Conservation (phyloP, 92 coral and sea anemone genomes). For the Hydrozoanthus gracilis region DNA sequence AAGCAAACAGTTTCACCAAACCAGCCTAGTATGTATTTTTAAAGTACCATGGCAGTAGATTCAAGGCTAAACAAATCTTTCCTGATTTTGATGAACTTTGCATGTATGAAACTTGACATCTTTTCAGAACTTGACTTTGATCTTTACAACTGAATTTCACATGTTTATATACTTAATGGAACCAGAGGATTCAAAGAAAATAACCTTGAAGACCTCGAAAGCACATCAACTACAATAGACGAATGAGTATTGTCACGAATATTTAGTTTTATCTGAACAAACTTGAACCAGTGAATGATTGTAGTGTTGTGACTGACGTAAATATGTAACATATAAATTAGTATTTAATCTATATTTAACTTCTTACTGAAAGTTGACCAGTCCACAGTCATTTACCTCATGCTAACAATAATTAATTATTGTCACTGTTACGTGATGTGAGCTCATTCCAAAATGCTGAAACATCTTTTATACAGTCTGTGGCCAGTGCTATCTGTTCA, state of each 20-base stretch:
- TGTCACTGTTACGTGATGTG: slow-evolving; percentile 34
- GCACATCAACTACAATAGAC: neutral
- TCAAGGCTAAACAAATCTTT: too few species aligned
- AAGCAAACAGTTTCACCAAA: too few species aligned
- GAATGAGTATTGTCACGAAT: neutral
- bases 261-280: neutral
- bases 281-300: neutral
- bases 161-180: neutral
- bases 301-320: neutral
- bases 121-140: too few species aligned
- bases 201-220: neutral
- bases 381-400: slow-evolving; percentile 1
- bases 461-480: slow-evolving; percentile 81
- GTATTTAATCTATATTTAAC: neutral
- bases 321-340: neutral
- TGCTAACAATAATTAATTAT: neutral
- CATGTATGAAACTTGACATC: too few species aligned
- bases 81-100: too few species aligned
- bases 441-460: slow-evolving; percentile 82
- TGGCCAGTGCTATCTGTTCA: slow-evolving; percentile 66
- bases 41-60: too few species aligned
- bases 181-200: neutral
- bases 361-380: neutral
- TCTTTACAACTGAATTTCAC: neutral
- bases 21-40: too few species aligned